phyloP scores from a whole-genome alignment of 2,113 vertebrate species.

The Xenus cinereus region DNA sequence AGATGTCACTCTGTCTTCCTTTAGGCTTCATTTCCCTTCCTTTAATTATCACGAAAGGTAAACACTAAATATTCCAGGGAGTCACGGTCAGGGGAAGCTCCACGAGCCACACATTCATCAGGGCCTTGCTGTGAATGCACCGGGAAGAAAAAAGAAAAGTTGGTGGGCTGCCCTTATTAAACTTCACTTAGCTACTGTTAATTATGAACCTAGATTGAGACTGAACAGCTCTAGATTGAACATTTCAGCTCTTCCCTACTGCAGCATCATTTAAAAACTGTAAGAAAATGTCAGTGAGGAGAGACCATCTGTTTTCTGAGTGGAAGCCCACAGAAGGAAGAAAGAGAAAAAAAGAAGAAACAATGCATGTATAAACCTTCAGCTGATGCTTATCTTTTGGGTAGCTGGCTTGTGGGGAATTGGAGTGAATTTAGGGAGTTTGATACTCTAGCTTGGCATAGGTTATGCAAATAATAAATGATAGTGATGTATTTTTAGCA shows the following conservation, averaged over 20 bases:
- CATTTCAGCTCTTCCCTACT: slow-evolving; percentile 3
- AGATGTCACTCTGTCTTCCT: slow-evolving; percentile 64
- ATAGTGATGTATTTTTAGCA: background rate
- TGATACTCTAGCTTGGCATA: background rate
- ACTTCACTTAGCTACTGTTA: slow-evolving; percentile 53
- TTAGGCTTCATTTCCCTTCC: slow-evolving; percentile 67
- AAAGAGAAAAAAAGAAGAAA: slow-evolving; percentile 28
- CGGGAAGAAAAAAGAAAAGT: background rate
- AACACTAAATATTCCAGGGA: slow-evolving; percentile 64
- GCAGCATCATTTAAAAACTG: slow-evolving; percentile 64
- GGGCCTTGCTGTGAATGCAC: background rate
- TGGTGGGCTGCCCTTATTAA: slow-evolving; percentile 49
- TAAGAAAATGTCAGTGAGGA: slow-evolving; percentile 66
- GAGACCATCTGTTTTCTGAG: slow-evolving; percentile 67
- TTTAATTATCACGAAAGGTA: slow-evolving; percentile 73
- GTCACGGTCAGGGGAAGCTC: slow-evolving; percentile 51
- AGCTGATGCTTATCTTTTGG: background rate
- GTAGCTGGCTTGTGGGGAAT: background rate
- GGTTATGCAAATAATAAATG: background rate
- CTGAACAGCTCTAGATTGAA: slow-evolving; percentile 19
- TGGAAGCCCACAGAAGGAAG: slow-evolving; percentile 54
- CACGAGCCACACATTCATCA: background rate
- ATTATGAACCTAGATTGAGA: slow-evolving; percentile 51
- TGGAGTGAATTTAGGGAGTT: background rate
- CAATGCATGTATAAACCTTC: slow-evolving; percentile 19